phyloP scores from a whole-genome alignment of 2,113 vertebrate species.

The Eonycteris spelaea region DNA sequence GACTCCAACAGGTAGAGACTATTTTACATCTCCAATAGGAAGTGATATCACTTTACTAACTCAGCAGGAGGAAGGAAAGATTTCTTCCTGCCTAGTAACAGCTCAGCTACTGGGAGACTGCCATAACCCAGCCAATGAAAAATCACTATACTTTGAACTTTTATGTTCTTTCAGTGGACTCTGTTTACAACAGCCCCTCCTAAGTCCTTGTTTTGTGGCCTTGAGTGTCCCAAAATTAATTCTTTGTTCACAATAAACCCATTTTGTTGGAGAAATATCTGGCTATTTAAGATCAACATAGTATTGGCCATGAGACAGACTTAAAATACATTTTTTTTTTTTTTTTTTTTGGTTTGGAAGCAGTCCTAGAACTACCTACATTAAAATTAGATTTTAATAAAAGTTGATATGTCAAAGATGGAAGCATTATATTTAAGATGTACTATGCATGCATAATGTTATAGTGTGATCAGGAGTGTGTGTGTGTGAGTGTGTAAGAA shows the following conservation, averaged over 20 bases:
- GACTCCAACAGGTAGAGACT: background rate
- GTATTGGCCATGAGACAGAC: background rate
- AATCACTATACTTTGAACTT: background rate
- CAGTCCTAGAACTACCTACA: background rate
- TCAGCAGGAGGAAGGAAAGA: background rate
- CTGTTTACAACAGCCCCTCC: background rate
- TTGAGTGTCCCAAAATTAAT: background rate
- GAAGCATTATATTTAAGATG: background rate
- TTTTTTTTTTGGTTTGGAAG: background rate
- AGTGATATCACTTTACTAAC: background rate
- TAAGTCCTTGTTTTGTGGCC: background rate
- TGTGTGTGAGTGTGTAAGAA: background rate
- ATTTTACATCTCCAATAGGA: background rate
- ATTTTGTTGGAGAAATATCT: background rate
- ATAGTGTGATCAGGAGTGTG: background rate
- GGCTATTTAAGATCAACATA: background rate
- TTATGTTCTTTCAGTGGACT: background rate
- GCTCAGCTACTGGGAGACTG: background rate
- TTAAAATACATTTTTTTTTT: background rate
- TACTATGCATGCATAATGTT: background rate
- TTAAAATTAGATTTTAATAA: slow-evolving; percentile 6
- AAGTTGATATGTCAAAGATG: background rate
- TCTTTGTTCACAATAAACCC: background rate
- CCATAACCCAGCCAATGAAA: background rate
- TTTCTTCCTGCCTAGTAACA: background rate